These are phyloP conservation scores for Temnothorax rugatulus DNA, from an alignment of 2,888 invertebrate genomes.

Conservation along the genomic window DNA sequence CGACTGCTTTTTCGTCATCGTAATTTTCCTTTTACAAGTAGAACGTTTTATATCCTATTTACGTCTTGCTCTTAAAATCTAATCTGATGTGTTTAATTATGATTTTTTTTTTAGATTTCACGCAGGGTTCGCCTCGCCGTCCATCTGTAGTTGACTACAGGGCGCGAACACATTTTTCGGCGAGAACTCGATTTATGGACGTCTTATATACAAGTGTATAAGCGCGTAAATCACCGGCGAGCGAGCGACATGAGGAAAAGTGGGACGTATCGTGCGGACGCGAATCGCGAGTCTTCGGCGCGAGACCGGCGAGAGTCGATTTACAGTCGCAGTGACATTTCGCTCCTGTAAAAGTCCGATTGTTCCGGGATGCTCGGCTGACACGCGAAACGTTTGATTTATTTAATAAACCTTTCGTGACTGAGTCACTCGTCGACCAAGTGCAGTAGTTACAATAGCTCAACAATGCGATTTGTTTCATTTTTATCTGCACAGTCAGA, in stretches of 20 bases:
- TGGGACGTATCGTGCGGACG: constrained; percentile 37
- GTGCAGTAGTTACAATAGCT: constrained; percentile 21
- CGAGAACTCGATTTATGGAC: constrained; percentile 41
- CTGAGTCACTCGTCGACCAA: constrained; percentile 19
- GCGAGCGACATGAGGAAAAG: constrained; percentile 44
- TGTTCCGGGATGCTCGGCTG: constrained; percentile 34
- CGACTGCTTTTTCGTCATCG: background rate
- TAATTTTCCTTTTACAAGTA: background rate
- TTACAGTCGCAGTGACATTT: constrained; percentile 53
- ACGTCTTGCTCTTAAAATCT: background rate
- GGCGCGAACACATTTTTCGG: constrained; percentile 33
- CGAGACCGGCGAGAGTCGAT: constrained; percentile 53
- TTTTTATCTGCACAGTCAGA: background rate
- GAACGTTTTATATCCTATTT: background rate
- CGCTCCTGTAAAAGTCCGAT: constrained; percentile 44
- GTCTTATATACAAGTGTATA: constrained; percentile 39
- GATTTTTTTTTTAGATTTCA: background rate
- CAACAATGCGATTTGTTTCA: constrained; percentile 24
- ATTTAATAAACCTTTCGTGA: constrained; percentile 47
- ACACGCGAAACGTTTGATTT: constrained; percentile 24
- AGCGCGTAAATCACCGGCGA: constrained; percentile 42
- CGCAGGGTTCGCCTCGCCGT: background rate
- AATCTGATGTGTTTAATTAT: background rate
- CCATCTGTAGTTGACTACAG: background rate
- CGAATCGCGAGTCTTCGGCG: constrained; percentile 32